Conservation (phyloP, 2,113 vertebrate genomes). For the Urocynchramus pylzowi region DNA sequence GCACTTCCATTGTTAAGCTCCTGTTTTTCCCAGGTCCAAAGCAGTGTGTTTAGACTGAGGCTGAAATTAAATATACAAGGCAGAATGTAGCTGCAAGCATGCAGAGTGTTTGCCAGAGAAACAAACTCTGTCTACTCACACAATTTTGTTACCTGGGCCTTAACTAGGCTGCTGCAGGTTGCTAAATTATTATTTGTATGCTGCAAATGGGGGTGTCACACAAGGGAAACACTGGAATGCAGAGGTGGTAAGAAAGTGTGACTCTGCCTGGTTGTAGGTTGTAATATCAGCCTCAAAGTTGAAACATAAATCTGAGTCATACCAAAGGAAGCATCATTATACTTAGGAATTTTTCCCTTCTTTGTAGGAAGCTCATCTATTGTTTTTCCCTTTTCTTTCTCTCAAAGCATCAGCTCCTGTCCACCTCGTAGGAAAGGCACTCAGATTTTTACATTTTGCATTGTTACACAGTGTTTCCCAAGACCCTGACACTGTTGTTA, state of each 20-base stretch:
- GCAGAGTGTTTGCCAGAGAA: not conserved
- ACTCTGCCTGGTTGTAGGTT: not conserved
- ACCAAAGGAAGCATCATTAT: not conserved
- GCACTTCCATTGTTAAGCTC: not conserved
- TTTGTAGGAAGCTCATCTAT: not conserved
- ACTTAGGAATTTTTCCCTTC: not conserved
- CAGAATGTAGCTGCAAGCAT: not conserved
- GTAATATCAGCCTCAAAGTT: accelerated
- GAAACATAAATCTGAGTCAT: not conserved
- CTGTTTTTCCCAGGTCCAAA: not conserved
- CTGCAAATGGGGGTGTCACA: not conserved
- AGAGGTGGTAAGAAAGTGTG: not conserved
- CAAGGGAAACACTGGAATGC: accelerated
- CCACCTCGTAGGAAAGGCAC: not conserved
- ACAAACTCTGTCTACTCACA: not conserved
- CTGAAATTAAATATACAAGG: not conserved
- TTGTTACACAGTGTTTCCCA: accelerated
- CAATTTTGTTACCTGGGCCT: not conserved
- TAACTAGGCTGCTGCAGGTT: not conserved
- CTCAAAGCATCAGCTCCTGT: not conserved
- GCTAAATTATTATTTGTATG: not conserved
- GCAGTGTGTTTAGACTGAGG: not conserved
- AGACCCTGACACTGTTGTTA: not conserved
- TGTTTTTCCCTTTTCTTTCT: not conserved
- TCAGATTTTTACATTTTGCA: not conserved